Conservation (phyloP, 2,888 invertebrate genomes). For the Vesta saturnalis region DNA sequence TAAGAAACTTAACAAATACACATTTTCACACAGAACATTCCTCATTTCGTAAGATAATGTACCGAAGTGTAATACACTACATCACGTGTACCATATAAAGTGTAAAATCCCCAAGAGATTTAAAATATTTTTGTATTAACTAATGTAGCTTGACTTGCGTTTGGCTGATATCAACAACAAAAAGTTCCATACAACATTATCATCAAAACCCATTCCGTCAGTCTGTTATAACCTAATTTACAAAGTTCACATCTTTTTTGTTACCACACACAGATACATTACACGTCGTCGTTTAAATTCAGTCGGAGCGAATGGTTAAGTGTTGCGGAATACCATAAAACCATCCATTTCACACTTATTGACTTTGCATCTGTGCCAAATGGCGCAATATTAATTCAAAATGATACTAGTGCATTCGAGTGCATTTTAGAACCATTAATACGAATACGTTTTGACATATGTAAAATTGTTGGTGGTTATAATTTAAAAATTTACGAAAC, state of each 20-base stretch:
- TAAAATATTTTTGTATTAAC: conserved; percentile 3
- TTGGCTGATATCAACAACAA: conserved; percentile 7
- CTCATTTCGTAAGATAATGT: too few relatives aligned
- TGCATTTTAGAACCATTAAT: conserved; percentile 19
- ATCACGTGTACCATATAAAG: not conserved
- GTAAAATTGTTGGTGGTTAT: too few relatives aligned
- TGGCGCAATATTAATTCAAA: conserved; percentile 24
- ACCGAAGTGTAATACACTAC: too few relatives aligned
- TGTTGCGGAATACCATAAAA: conserved; percentile 14
- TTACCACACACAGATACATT: not conserved
- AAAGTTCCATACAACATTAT: conserved; percentile 16
- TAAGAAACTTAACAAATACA: too few relatives aligned
- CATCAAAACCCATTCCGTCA: conserved; percentile 12
- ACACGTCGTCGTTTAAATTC: not conserved
- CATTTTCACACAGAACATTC: too few relatives aligned
- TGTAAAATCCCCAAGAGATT: not conserved
- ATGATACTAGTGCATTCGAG: conserved; percentile 15
- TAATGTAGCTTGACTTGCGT: not conserved
- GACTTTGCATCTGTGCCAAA: conserved; percentile 20
- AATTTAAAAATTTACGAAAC: not conserved
- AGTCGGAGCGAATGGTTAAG: not conserved
- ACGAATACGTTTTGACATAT: not conserved
- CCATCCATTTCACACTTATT: conserved; percentile 20
- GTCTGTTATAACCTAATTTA: conserved; percentile 17
- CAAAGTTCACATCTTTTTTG: conserved; percentile 4